Conservation (phyloP, 2,113 vertebrate genomes). For the Panthera tigris region DNA sequence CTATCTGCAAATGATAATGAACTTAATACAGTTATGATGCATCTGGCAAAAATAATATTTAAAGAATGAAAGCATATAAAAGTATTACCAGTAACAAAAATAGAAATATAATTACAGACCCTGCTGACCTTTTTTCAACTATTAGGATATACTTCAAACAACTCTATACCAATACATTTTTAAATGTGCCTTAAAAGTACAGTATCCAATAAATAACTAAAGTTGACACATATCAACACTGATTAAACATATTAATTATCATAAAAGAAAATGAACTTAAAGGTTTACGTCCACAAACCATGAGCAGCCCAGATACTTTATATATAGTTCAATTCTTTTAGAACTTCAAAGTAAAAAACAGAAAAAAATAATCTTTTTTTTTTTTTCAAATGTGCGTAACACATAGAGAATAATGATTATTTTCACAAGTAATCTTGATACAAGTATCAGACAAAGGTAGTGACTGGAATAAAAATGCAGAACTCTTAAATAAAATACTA, state of each 20-base stretch:
- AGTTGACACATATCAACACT: not conserved
- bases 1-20: not conserved
- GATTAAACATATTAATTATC: not conserved
- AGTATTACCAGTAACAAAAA: not conserved
- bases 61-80: not conserved
- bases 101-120: not conserved
- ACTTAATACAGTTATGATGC: not conserved
- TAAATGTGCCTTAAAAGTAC: not conserved
- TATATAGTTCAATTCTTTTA: not conserved
- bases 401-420: not conserved
- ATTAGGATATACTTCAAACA: not conserved
- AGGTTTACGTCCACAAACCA: not conserved
- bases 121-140: not conserved
- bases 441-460: not conserved
- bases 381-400: not conserved
- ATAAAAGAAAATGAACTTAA: not conserved
- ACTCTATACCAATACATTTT: not conserved
- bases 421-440: not conserved
- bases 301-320: not conserved
- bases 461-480: not conserved
- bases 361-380: not conserved
- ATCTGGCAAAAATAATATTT: not conserved
- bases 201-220: not conserved
- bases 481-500: not conserved
- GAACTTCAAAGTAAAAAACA: not conserved